These are phyloP conservation scores for Cheilinus undulatus DNA, from an alignment of 2,113 vertebrate genomes.

Conservation along the genomic window DNA sequence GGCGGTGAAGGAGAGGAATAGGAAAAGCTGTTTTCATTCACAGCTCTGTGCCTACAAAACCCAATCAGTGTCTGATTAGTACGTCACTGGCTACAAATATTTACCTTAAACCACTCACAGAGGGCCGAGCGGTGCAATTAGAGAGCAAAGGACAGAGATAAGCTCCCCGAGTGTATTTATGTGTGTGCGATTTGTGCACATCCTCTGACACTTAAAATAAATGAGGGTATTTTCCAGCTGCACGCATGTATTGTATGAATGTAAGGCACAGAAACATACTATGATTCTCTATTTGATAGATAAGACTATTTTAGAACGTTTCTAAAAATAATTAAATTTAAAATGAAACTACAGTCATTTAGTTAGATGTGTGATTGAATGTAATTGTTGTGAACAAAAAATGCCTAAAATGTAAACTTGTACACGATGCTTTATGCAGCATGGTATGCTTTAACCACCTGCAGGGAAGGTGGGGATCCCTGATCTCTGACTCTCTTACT, in stretches of 20 bases:
- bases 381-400: too few relatives aligned
- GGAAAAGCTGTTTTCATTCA: constrained; percentile 55
- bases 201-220: constrained; percentile 24
- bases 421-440: too few relatives aligned
- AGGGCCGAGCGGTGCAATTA: constrained; percentile 63
- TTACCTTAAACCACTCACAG: constrained; percentile 77
- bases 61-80: constrained; percentile 79
- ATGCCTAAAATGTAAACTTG: too few relatives aligned
- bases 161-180: constrained; percentile 25
- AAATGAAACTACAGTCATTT: too few relatives aligned
- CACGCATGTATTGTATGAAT: neutral
- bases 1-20: constrained; percentile 44
- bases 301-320: too few relatives aligned
- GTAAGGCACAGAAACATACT: neutral
- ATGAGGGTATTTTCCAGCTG: constrained; percentile 9
- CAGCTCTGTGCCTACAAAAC: constrained; percentile 52
- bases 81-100: constrained; percentile 72
- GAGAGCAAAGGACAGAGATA: constrained; percentile 47
- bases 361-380: too few relatives aligned
- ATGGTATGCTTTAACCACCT: too few relatives aligned
- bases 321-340: too few relatives aligned
- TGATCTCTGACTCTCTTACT: too few relatives aligned
- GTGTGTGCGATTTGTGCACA: constrained; percentile 26
- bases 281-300: neutral
- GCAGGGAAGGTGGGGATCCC: too few relatives aligned